These are phyloP conservation scores for Drosophila monieri DNA, from an alignment of 2,888 invertebrate species.

Conservation along the genomic window DNA sequence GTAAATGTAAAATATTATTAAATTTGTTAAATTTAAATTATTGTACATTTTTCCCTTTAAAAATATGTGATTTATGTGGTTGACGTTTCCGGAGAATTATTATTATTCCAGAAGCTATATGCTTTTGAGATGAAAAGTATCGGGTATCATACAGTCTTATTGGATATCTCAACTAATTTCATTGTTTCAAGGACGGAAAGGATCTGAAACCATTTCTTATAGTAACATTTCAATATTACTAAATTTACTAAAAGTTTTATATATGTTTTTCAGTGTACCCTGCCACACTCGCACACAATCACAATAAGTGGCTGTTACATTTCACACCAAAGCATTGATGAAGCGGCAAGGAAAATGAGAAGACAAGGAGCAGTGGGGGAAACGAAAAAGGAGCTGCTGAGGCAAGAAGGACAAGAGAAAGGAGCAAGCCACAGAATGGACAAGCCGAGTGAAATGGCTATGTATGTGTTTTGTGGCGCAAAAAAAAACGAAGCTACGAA, in stretches of 20 bases:
- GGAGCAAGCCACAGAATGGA: slow-evolving; percentile 49
- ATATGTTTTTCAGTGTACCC: background rate
- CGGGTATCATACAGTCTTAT: too few relatives aligned
- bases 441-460: slow-evolving; percentile 30
- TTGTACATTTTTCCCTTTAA: too few relatives aligned
- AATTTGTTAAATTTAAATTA: too few relatives aligned
- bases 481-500: slow-evolving; percentile 35
- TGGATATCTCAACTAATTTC: too few relatives aligned
- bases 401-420: slow-evolving; percentile 20
- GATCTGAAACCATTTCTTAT: too few relatives aligned
- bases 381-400: slow-evolving; percentile 1
- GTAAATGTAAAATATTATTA: too few relatives aligned
- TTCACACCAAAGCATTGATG: slow-evolving; percentile 75
- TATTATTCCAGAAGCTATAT: too few relatives aligned
- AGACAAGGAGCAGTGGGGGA: slow-evolving; percentile 17
- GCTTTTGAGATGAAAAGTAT: too few relatives aligned
- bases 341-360: slow-evolving; percentile 50
- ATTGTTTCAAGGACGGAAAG: too few relatives aligned
- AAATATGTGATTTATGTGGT: too few relatives aligned
- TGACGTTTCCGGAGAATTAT: too few relatives aligned
- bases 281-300: slow-evolving; percentile 57
- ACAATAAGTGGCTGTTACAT: slow-evolving; percentile 80
- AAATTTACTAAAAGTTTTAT: background rate
- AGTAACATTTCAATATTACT: too few relatives aligned
- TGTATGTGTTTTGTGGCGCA: slow-evolving; percentile 11